Evolutionary conservation across 2,888 invertebrate genomes (phyloP).

Genomic region (Allophyes oxyacanthae): DNA sequence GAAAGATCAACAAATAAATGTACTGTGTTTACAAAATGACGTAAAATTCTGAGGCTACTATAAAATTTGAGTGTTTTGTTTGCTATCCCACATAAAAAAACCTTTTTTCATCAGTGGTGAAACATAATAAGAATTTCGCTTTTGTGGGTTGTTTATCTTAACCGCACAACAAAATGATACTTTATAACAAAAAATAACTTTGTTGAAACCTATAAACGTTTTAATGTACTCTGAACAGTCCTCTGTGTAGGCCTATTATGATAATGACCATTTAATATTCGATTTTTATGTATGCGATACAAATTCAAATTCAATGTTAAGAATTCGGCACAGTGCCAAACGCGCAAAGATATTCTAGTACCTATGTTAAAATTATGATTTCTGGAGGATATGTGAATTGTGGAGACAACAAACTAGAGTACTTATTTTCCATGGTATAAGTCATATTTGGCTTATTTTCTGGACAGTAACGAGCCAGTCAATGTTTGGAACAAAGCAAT

Average conservation of each 20-base stretch:
- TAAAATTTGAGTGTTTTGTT: not conserved
- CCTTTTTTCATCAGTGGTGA: not conserved
- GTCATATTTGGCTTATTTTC: slow-evolving; percentile 4
- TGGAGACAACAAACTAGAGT: not conserved
- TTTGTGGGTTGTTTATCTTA: slow-evolving; percentile 8
- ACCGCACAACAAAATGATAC: slow-evolving; percentile 21
- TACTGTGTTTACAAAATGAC: not conserved
- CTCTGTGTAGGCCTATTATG: slow-evolving; percentile 20
- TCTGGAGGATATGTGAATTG: not conserved
- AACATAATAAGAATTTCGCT: not conserved
- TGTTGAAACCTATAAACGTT: slow-evolving; percentile 25
- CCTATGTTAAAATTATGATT: no score
- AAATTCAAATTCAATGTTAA: slow-evolving; percentile 16
- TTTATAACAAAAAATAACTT: slow-evolving; percentile 19
- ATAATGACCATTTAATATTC: slow-evolving; percentile 35
- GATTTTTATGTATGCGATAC: slow-evolving; percentile 21
- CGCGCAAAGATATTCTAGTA: slow-evolving; percentile 1
- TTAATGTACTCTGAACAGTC: slow-evolving; percentile 13
- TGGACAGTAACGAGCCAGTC: slow-evolving; percentile 14
- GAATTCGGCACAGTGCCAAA: slow-evolving; percentile 30
- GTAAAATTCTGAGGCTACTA: not conserved
- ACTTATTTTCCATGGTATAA: slow-evolving; percentile 1
- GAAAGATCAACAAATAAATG: slow-evolving; percentile 12
- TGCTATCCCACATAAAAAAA: not conserved
- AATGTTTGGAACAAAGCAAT: slow-evolving; percentile 39